Base-by-base conservation (phyloP, 2,113 vertebrate genomes). In the Pteronura brasiliensis region DNA sequence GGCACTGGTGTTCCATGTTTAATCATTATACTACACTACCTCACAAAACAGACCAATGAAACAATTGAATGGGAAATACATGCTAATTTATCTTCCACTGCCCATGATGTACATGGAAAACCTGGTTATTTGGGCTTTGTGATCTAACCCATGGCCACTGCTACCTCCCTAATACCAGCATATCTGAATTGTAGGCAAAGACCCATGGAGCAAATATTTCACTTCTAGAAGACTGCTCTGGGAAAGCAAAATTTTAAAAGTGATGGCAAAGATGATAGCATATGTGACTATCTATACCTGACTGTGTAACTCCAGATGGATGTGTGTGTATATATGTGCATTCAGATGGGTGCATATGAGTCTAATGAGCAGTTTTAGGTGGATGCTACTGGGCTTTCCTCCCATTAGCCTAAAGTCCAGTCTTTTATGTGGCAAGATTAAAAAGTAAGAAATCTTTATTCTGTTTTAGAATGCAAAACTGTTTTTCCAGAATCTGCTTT, bases 401-500 rank as follows among this genome's bases (percentile, higher is more conserved):
- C 6, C 18, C 39, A 65, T 61, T 86, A 94, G n/a, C 21, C 42
- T 72, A 95, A 95, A 67, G 84, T 65, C 12, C 29, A 88, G 42
- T 5, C 14, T 82, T 88, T 93, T 85, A 47, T 49, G 14, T 21
- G 31, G 65, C 4, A 74, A 76, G 27, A 74, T 93, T 94, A 94
- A 80, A 92, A 97, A 95, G 80, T 47, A 77, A 91, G 25, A 96
- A 89, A 39, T 79, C 5, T 6, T 63, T 69, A 71, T 82, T 96
- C 5, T 89, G 27, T 61, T 96, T 88, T 57, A 92, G 55, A 29
- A 47, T 55, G 7, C 27, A 65, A 14, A 67, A 6, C 14, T 95
- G 47, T 20, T 72, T 93, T 96, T 65, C 76, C 34, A 71, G 42
- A 84, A 76, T 34, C 34, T 90, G 11, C 1, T 80, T 57, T 52